These are phyloP conservation scores for Dendrolimus pini DNA, from an alignment of 2,888 invertebrate genomes.

Conservation along the genomic window DNA sequence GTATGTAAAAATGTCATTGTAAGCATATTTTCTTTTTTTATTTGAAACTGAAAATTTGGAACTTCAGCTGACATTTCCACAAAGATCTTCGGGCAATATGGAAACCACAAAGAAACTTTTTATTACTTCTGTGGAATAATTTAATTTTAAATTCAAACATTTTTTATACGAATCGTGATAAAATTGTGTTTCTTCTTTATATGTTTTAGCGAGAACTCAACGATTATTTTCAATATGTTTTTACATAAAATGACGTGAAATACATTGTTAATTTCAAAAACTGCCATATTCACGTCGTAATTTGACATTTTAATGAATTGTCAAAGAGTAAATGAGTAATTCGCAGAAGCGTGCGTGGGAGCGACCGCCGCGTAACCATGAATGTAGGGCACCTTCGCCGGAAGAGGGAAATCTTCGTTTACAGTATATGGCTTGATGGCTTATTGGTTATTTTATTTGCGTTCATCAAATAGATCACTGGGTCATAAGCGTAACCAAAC, in stretches of 20 bases:
- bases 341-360: slow-evolving; percentile 55
- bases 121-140: too few relatives aligned
- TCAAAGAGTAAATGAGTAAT: slow-evolving; percentile 47
- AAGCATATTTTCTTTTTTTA: too few relatives aligned
- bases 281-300: slow-evolving; percentile 23
- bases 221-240: not conserved
- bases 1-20: too few relatives aligned
- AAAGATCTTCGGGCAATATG: too few relatives aligned
- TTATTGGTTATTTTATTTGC: not conserved
- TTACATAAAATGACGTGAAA: not conserved
- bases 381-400: slow-evolving; percentile 49
- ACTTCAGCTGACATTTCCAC: too few relatives aligned
- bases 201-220: not conserved
- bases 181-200: too few relatives aligned
- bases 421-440: not conserved
- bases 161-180: too few relatives aligned
- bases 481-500: not conserved
- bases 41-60: too few relatives aligned
- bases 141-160: too few relatives aligned
- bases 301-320: slow-evolving; percentile 49
- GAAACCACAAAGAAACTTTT: too few relatives aligned
- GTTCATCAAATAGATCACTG: not conserved
- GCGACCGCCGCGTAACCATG: slow-evolving; percentile 22
- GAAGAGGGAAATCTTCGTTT: slow-evolving; percentile 18
- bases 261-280: slow-evolving; percentile 9